Percentiles rank a stretch among this genome's conserved stretches.
Evolutionary conservation across 1,140 invertebrate genomes (phyloP).

Genomic region (Belonocnema kinseyi): DNA sequence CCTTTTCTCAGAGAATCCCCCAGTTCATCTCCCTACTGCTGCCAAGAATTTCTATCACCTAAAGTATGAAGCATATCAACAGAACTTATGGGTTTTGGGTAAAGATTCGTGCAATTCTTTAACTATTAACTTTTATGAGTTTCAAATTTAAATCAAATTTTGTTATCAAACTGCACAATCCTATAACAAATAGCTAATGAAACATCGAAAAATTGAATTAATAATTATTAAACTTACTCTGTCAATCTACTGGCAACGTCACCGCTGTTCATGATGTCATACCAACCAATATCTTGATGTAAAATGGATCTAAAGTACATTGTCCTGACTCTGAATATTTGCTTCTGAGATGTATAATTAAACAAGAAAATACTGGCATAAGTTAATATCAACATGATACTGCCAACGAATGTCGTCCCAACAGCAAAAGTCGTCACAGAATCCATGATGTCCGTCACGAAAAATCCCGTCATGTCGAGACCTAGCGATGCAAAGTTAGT

Average conservation of each 20-base stretch:
- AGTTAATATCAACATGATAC: conserved; percentile 77
- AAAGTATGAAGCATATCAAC: too few species aligned
- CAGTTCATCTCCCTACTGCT: too few species aligned
- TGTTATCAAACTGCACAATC: too few species aligned
- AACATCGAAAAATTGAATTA: conserved; percentile 30
- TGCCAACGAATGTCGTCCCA: conserved; percentile 78
- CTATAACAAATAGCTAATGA: background rate
- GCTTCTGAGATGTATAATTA: conserved; percentile 81
- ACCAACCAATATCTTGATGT: conserved; percentile 89
- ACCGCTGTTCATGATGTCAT: conserved; percentile 87
- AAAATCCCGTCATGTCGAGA: background rate
- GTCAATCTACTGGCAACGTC: conserved; percentile 89
- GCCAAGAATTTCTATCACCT: too few species aligned
- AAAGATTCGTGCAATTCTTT: too few species aligned
- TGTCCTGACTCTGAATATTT: conserved; percentile 77
- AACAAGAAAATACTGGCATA: conserved; percentile 80
- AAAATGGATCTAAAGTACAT: conserved; percentile 80
- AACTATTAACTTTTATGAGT: too few species aligned
- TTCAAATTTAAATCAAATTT: too few species aligned
- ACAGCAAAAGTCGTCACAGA: conserved; percentile 77
- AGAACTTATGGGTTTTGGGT: too few species aligned
- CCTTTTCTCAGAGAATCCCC: too few species aligned
- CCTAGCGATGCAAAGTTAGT: background rate
- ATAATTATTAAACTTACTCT: conserved; percentile 78
- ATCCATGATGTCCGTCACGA: conserved; percentile 57